A percentile compares a stretch with the other conserved stretches of the same genome.
Conservation (phyloP, 2,113 vertebrate species). For the Vidua chalybeata region DNA sequence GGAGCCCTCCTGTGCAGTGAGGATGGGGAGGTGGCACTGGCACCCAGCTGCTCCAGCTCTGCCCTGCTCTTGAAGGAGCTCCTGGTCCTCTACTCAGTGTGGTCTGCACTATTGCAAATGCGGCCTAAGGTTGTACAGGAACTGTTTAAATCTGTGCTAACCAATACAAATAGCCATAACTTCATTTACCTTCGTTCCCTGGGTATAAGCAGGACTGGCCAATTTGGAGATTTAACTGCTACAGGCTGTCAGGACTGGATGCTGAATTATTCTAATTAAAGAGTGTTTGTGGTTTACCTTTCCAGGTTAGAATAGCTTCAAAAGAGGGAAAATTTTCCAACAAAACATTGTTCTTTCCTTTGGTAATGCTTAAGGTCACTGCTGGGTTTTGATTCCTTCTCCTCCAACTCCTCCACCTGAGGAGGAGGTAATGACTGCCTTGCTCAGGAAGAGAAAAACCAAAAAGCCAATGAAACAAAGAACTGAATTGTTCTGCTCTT, state of each 20-base stretch:
- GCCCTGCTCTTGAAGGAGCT: not conserved
- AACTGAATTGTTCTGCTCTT: not conserved
- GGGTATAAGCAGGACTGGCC: not conserved
- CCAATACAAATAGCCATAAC: not conserved
- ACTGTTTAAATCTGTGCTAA: not conserved
- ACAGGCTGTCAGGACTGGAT: not conserved
- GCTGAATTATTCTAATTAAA: not conserved
- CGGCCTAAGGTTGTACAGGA: no score
- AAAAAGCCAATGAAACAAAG: not conserved
- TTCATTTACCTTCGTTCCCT: not conserved
- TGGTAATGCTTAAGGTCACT: not conserved
- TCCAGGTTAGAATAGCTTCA: not conserved
- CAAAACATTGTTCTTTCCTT: not conserved
- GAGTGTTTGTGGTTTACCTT: not conserved
- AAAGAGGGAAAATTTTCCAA: not conserved
- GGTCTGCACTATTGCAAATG: not conserved
- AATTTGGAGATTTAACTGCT: not conserved
- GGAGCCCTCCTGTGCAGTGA: not conserved
- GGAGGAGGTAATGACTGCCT: not conserved
- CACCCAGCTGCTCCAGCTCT: not conserved
- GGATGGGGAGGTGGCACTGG: rapidly evolving
- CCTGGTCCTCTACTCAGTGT: not conserved
- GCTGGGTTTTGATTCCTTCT: not conserved
- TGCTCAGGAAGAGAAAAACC: not conserved
- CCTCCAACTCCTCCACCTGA: not conserved